Percentiles rank a stretch among this genome's conserved stretches.
Evolutionary conservation across 1,140 invertebrate species (phyloP).

Genomic region (Drosophila azteca): DNA sequence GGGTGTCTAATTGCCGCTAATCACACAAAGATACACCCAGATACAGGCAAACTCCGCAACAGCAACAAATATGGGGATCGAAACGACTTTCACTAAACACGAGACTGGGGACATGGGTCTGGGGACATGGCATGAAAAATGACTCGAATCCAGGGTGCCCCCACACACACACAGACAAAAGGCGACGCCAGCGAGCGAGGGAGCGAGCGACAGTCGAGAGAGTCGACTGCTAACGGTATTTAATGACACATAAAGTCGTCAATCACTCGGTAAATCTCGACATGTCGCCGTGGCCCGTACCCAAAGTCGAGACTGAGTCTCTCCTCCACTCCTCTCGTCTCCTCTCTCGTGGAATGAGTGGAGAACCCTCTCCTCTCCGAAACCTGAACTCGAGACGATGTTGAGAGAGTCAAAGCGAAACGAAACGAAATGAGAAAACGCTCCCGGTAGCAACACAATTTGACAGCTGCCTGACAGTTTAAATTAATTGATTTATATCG

Average conservation of each 20-base stretch:
- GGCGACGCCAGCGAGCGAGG: slow-evolving; percentile 14
- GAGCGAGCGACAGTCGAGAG: slow-evolving; percentile 2
- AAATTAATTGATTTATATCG: slow-evolving; percentile 81
- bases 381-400: slow-evolving; percentile 12
- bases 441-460: slow-evolving; percentile 77
- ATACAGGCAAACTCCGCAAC: neutral
- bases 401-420: slow-evolving; percentile 38
- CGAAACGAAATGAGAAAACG: slow-evolving; percentile 42
- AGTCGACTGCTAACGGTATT: slow-evolving; percentile 69
- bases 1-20: slow-evolving; percentile 63
- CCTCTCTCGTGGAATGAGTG: neutral
- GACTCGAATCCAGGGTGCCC: slow-evolving; percentile 14
- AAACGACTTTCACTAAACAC: slow-evolving; percentile 31
- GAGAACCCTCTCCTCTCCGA: slow-evolving; percentile 7
- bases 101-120: too few relatives aligned
- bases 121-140: slow-evolving; percentile 25
- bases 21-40: slow-evolving; percentile 40
- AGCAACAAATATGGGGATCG: slow-evolving; percentile 18
- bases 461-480: slow-evolving; percentile 79
- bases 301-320: slow-evolving; percentile 23
- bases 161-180: slow-evolving; percentile 7
- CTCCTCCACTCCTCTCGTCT: slow-evolving; percentile 21
- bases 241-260: slow-evolving; percentile 82
- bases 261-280: slow-evolving; percentile 80
- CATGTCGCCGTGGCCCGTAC: slow-evolving; percentile 54